Evolutionary conservation across 2,888 invertebrate species (phyloP).

Genomic region (Pandemis cinnamomeana): DNA sequence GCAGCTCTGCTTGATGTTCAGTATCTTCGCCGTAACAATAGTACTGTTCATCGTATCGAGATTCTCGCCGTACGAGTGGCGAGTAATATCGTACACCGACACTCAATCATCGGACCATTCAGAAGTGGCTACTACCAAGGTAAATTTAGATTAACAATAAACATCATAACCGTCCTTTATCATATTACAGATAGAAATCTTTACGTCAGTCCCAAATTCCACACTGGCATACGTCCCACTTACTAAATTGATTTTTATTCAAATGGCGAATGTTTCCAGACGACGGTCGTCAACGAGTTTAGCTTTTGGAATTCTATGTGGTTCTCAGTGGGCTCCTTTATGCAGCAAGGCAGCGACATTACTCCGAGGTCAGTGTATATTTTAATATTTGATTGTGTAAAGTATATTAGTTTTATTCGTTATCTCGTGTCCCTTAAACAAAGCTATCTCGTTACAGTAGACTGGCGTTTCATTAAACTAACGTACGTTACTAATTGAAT

Average conservation of each 20-base stretch:
- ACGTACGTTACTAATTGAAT: not conserved
- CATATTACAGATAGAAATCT: not conserved
- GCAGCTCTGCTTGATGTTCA: constrained; percentile 89
- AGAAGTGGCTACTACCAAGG: constrained; percentile 63
- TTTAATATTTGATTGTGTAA: constrained; percentile 52
- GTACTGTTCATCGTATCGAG: constrained; percentile 97
- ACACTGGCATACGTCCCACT: not conserved
- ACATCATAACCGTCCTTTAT: not conserved
- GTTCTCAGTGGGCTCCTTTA: constrained; percentile 98
- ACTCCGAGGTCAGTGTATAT: constrained; percentile 91
- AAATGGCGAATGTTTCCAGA: constrained; percentile 63
- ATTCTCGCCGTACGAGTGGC: constrained; percentile 99
- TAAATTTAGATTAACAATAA: constrained; percentile 41
- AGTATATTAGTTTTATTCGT: constrained; percentile 44
- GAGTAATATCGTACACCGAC: constrained; percentile 83
- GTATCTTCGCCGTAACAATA: constrained; percentile 96
- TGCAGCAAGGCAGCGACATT: constrained; percentile 99
- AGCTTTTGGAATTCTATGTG: constrained; percentile 98
- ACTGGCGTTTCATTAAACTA: not conserved
- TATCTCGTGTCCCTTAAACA: constrained; percentile 25
- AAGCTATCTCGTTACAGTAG: constrained; percentile 17
- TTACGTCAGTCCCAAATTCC: not conserved
- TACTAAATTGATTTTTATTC: constrained; percentile 29
- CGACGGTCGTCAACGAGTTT: constrained; percentile 95
- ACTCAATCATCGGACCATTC: constrained; percentile 60